phyloP scores from a whole-genome alignment of 2,888 invertebrate species.

The Carcina quercana region DNA sequence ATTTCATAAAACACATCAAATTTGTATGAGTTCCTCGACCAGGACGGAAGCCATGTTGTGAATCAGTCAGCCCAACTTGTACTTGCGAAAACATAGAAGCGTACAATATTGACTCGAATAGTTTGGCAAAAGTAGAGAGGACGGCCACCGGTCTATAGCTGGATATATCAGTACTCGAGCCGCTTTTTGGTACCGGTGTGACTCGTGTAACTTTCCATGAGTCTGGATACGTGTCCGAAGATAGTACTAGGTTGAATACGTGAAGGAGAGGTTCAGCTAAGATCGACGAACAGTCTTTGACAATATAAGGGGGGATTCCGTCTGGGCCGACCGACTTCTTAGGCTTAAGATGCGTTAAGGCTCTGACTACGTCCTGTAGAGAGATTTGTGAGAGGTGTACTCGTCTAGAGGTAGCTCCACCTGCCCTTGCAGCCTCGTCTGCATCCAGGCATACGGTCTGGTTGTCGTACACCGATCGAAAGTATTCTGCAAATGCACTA shows the following conservation, averaged over 20 bases:
- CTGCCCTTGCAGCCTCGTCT: neutral
- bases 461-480: constrained; percentile 8
- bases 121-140: constrained; percentile 9
- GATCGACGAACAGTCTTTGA: constrained; percentile 7
- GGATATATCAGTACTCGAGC: constrained; percentile 1
- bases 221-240: constrained; percentile 3
- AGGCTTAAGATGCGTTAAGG: constrained; percentile 4
- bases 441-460: constrained; percentile 6
- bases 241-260: constrained; percentile 8
- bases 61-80: constrained; percentile 1
- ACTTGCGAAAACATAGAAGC: neutral
- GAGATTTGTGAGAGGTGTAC: neutral
- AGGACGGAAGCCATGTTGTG: constrained; percentile 7
- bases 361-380: neutral
- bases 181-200: constrained; percentile 11
- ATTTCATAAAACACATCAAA: neutral
- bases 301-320: constrained; percentile 12
- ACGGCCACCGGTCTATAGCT: constrained; percentile 10
- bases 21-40: constrained; percentile 4
- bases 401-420: neutral
- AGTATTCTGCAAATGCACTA: constrained; percentile 10
- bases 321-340: constrained; percentile 13
- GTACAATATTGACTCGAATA: constrained; percentile 4
- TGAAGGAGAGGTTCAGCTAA: constrained; percentile 8
- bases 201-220: constrained; percentile 11